Evolutionary conservation across 2,888 invertebrate species (phyloP).

Genomic region (Pheosia tremula): DNA sequence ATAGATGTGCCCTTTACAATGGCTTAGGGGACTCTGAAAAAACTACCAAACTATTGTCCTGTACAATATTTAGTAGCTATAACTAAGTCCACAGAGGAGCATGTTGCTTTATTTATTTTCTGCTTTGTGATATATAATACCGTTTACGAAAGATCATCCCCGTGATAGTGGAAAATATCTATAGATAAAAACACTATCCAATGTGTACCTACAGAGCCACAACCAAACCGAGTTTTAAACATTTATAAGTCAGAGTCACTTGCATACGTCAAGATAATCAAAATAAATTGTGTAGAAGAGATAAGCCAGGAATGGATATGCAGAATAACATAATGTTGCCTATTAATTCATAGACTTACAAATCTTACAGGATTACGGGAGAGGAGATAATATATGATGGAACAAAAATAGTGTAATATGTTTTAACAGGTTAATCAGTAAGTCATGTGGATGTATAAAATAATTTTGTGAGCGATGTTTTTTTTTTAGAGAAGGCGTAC

Average conservation of each 20-base stretch:
- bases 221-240: neutral
- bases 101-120: constrained; percentile 20
- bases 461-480: no score
- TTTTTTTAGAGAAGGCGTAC: no score
- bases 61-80: constrained; percentile 24
- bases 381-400: no score
- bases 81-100: constrained; percentile 14
- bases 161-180: neutral
- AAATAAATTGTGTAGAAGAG: neutral
- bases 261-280: neutral
- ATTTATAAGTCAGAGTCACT: neutral
- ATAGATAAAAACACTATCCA: neutral
- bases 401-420: no score
- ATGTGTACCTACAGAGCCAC: neutral
- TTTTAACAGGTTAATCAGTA: no score
- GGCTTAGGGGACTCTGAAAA: constrained; percentile 19
- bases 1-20: constrained; percentile 17
- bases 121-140: constrained; percentile 19
- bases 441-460: no score
- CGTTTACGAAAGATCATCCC: constrained; percentile 6
- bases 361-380: no score
- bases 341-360: no score
- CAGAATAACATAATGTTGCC: neutral
- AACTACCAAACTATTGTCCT: constrained; percentile 10
- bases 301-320: neutral